Base-by-base conservation (phyloP, 2,888 invertebrate genomes). In the Zele albiditarsus region DNA sequence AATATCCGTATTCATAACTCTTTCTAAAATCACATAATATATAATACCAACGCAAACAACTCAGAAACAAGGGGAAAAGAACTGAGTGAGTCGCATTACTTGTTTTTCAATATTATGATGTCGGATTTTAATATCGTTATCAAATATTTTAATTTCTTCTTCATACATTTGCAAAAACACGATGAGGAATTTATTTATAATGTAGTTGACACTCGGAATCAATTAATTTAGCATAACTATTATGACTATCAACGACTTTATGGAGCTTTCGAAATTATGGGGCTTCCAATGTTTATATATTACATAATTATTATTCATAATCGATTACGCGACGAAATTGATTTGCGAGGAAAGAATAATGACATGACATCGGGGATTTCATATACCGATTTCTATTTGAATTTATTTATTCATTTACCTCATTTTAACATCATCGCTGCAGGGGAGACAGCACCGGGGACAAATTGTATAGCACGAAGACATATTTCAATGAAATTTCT, bases 371-470 rank as follows among this genome's bases (percentile, higher is more conserved):
- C 20, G 6, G 20, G 33, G 33, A 46, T 25, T 57, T 27, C 1
- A 1, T 60, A 33, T 53, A 33, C 23, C 27, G 4, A 16, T 73
- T 70, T 69, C n/a, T 42, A 23, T 33, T 27, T n/a, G n/a, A 12
- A 74, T 14, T 57, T 42, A 49, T 16, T 49, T 3, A 49, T 46
- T 72, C 68, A 78, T 81, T 31, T 82, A 84, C 82, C 81, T 82
- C 80, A 77, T 77, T 62, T 78, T 77, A 75, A 76, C 77, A 80
- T 84, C 82, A 76, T 82, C 80, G 49, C 77, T 79, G 42, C 77
- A 75, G 68, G 82, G 77, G 49, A 78, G 63, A 74, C 79, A 80
- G 78, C 80, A 82, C 69, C 78, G 77, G 33, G 80, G 80, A 76
- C 83, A 82, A 63, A 75, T 65, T 12, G 78, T 63, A 75, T 76